Conservation (phyloP, 2,113 vertebrate genomes). For the Bubo scandiacus region DNA sequence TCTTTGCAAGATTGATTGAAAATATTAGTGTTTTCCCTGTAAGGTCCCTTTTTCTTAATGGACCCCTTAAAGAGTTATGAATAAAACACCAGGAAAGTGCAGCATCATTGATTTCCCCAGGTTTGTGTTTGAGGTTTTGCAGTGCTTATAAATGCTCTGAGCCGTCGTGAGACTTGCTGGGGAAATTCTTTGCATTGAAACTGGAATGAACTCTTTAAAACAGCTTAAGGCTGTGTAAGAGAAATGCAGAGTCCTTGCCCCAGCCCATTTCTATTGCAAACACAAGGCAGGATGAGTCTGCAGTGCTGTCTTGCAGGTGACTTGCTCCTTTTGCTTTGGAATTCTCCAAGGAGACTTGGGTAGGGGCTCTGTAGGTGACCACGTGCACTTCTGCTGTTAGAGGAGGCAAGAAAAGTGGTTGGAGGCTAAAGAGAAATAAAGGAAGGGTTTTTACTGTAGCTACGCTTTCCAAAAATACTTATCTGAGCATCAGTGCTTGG, state of each 20-base stretch:
- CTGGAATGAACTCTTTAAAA: slow-evolving; percentile 14
- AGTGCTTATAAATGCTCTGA: background rate
- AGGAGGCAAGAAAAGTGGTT: background rate
- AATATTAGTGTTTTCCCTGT: background rate
- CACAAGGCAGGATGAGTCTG: background rate
- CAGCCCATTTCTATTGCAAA: background rate
- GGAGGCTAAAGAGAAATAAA: background rate
- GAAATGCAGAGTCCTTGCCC: background rate
- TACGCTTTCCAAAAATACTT: background rate
- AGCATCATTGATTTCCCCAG: slow-evolving; percentile 29
- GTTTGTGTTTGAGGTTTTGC: slow-evolving; percentile 38
- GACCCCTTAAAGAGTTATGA: slow-evolving; percentile 49
- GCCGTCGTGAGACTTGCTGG: background rate
- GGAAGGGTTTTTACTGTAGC: background rate
- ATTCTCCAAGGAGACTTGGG: background rate
- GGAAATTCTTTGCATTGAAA: background rate
- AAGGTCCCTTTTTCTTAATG: slow-evolving; percentile 56
- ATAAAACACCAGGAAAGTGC: slow-evolving; percentile 62
- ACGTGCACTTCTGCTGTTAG: background rate
- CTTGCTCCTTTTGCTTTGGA: background rate
- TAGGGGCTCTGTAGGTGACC: background rate
- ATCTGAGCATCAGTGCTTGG: background rate
- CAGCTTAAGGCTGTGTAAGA: slow-evolving; percentile 3
- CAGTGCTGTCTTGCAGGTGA: background rate
- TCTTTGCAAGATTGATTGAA: slow-evolving; percentile 4